Base-by-base conservation (phyloP, 2,797 vertebrate genomes). In the Amphiprion clarkii region DNA sequence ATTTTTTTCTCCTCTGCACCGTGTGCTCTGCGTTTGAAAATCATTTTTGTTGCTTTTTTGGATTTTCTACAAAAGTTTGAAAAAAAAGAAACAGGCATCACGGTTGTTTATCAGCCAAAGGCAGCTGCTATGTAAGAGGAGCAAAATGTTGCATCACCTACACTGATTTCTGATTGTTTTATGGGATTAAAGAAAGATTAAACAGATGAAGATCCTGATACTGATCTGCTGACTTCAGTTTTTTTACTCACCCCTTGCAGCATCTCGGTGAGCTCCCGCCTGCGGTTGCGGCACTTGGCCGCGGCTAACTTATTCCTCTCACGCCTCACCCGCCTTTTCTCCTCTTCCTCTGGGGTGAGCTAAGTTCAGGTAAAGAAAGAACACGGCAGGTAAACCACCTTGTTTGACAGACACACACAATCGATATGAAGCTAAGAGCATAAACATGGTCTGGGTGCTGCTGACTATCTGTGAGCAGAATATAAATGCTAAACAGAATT, bases 301-400 rank as follows among this genome's bases (percentile, higher is more conserved):
- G 98, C 98, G 0, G 98, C 98, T 85, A 99, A 88, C 90, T 99
- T 99, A 93, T 99, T 99, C 93, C 98, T 96, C 92, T 99, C 98
- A 71, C 98, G 96, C 81, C 98, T 95, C 91, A 99, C 97, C 80
- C 98, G 95, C 82, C 98, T 91, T 78, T 99, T 99, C 94, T 99
- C 98, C 81, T 99, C 98, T 93, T 99, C 98, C 86, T 99, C 98
- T 0, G 98, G 98, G 31, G 97, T 97, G 76, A 99, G 95, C 98
- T 99, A 2, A 64, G 65, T 59, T 36, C 31, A 49, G 88, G 57
- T 23, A 80, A 55, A 62, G 46, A 81, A 77, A 61, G 61, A 82
- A 46, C 49, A 71, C 0, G 4, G 19, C 59, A 68, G 81, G 75
- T 85, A 46, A 87, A 81, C 69, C 57, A 11, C 68, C 67, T 36